Percentiles rank a stretch among this genome's conserved stretches.
Conservation (phyloP, 1,140 invertebrate species). For the Drosophila subobscura region DNA sequence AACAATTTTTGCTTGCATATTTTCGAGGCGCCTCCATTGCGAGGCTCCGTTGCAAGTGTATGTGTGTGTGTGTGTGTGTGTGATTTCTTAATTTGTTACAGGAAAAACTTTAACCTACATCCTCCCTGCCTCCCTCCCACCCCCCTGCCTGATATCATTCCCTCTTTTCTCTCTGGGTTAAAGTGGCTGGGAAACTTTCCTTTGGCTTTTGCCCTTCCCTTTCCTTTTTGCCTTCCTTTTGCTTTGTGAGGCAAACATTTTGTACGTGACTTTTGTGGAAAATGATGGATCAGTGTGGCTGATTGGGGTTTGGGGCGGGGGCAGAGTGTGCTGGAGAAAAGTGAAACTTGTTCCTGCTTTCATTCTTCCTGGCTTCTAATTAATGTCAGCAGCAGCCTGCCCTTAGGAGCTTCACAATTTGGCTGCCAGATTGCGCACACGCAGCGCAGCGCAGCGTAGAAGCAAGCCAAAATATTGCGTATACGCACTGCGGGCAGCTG, state of each 20-base stretch:
- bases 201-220: constrained; percentile 13
- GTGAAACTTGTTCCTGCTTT: constrained; percentile 59
- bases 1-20: constrained; percentile 5
- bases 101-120: constrained; percentile 38
- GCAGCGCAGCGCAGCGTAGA: constrained; percentile 43
- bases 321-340: constrained; percentile 30
- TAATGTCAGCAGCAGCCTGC: constrained; percentile 50
- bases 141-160: background rate
- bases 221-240: background rate
- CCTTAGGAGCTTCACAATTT: constrained; percentile 10
- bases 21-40: constrained; percentile 14
- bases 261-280: constrained; percentile 77
- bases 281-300: constrained; percentile 71
- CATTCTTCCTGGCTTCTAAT: constrained; percentile 39
- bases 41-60: background rate
- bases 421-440: constrained; percentile 56
- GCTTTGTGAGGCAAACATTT: constrained; percentile 19
- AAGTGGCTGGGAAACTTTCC: constrained; percentile 67
- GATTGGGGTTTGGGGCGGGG: background rate
- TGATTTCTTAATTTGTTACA: constrained; percentile 79
- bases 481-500: constrained; percentile 65
- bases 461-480: constrained; percentile 57
- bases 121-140: background rate
- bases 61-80: constrained; percentile 48
- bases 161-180: constrained; percentile 43